Base-by-base conservation (phyloP, 35 echinoderm and acorn worm genomes). In the Acanthaster planci region DNA sequence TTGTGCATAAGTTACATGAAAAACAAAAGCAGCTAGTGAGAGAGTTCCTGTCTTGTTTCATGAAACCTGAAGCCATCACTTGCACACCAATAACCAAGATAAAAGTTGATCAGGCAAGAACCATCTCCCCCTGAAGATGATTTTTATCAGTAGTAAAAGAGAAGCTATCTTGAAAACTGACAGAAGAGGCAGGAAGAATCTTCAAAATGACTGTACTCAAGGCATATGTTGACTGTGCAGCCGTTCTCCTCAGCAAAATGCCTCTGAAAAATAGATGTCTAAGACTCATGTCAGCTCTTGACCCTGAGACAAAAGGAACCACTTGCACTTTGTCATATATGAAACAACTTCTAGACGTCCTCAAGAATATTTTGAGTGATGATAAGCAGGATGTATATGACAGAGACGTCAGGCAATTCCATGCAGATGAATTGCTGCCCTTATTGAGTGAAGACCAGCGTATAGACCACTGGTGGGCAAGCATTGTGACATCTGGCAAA, bases 21-120 rank as follows among this genome's bases (percentile, higher is more conserved):
- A 82, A 82, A 55, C 80, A 82, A 23, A 37, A 82, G 52, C 40
- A 82, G 36, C 17, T 82, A 15, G n/a, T 82, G n/a, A 55, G 29
- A 55, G 80, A 82, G 16, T 82, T 82, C 30, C 51, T 82, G 80
- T 55, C 44, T 30, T 52, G 50, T 8, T 82, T 54, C 19, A 37
- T 55, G 16, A 82, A 37, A 19, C 80, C 80, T 22, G 80, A 82
- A 19, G 36, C 14, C 29, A 10, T 82, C 14, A 29, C 36, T 55
- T 10, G 30, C 55, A 53, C 80, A 31, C 23, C 80, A 26, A 29
- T 29, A 35, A 53, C 80, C 21, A 23, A 53, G 54, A 42, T 82
- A 5, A 53, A 82, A 37, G 54, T 55, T 21, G 50, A 23, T 31
- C 44, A 82, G 35, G 5, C 40, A 37, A 29, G 6, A 55, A 82